Evolutionary conservation across 2,797 vertebrate species (phyloP).

Genomic region (Halcyon leucocephala): DNA sequence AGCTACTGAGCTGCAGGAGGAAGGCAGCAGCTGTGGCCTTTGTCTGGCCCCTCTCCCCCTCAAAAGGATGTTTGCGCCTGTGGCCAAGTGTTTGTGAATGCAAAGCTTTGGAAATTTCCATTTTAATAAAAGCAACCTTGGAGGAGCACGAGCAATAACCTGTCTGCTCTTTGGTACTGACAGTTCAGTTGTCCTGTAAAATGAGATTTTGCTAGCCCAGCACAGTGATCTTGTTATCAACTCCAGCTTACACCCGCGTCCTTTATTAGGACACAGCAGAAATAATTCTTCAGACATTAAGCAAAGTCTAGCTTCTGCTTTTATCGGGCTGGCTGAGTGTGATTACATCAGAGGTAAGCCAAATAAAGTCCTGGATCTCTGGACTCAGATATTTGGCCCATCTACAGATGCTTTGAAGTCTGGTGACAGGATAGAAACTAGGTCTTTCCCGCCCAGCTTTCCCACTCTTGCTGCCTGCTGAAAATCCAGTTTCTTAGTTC

Average conservation of each 20-base stretch:
- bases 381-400: background rate
- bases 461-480: background rate
- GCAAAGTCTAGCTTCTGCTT: background rate
- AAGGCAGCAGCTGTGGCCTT: background rate
- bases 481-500: background rate
- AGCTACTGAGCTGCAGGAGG: background rate
- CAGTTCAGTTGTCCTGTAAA: conserved; percentile 50
- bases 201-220: conserved; percentile 47
- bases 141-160: conserved; percentile 48
- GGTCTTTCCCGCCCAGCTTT: background rate
- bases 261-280: conserved; percentile 46
- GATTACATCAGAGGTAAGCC: conserved; percentile 45
- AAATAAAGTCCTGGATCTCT: background rate
- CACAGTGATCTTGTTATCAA: background rate
- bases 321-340: background rate
- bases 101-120: conserved; percentile 63
- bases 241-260: background rate
- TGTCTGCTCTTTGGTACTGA: conserved; percentile 57
- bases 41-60: background rate
- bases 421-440: background rate
- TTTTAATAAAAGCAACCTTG: conserved; percentile 71
- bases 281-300: conserved; percentile 38
- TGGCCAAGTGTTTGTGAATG: background rate
- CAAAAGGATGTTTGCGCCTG: rapidly evolving
- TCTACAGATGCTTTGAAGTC: background rate